Evolutionary conservation across 2,797 vertebrate species (phyloP).

Genomic region (Helostoma temminkii): DNA sequence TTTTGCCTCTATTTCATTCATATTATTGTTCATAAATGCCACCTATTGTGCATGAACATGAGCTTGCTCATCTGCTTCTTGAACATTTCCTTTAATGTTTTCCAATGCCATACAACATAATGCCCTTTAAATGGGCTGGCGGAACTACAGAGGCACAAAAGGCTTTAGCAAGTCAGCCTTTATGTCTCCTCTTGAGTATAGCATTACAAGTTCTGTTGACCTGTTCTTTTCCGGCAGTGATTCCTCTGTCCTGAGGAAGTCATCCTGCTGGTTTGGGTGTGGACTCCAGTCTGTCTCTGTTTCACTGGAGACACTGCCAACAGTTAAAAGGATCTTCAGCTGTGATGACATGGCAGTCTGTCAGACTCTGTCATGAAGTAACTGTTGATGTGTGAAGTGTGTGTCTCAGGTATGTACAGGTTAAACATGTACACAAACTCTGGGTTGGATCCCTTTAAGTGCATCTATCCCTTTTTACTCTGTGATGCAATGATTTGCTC

Average conservation of each 20-base stretch:
- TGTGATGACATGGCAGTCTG: slow-evolving; percentile 41
- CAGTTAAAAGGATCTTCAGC: slow-evolving; percentile 51
- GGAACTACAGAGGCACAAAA: slow-evolving; percentile 7
- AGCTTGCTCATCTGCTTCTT: neutral
- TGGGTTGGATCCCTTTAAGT: slow-evolving; percentile 18
- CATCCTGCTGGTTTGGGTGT: slow-evolving; percentile 43
- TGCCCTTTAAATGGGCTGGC: neutral
- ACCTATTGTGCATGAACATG: neutral
- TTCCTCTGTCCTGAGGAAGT: slow-evolving; percentile 29
- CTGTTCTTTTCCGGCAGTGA: slow-evolving; percentile 18
- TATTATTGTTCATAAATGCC: neutral
- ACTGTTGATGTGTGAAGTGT: slow-evolving; percentile 55
- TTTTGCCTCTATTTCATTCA: neutral
- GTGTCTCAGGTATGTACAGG: slow-evolving; percentile 35
- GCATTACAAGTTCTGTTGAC: slow-evolving; percentile 18
- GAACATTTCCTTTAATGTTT: neutral
- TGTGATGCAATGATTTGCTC: neutral
- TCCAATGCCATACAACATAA: neutral
- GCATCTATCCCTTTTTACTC: slow-evolving; percentile 5
- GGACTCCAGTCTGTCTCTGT: slow-evolving; percentile 33
- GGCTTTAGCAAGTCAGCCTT: slow-evolving; percentile 2
- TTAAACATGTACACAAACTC: slow-evolving; percentile 15
- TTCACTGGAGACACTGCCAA: slow-evolving; percentile 27
- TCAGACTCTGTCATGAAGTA: slow-evolving; percentile 46
- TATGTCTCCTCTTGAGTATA: slow-evolving; percentile 3